Conservation (phyloP, 2,888 invertebrate genomes). For the Zootermopsis nevadensis region DNA sequence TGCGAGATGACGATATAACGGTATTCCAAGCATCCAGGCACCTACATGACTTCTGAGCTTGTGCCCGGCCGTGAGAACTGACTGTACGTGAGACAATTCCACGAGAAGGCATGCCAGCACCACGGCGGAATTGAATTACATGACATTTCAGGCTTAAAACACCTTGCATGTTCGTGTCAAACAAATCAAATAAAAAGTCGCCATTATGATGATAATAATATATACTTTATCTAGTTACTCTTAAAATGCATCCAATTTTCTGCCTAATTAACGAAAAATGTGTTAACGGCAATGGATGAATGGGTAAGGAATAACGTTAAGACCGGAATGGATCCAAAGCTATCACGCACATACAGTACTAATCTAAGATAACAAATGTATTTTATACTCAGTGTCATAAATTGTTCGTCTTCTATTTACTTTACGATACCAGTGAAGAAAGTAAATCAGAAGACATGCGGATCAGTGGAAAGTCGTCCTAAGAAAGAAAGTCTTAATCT, state of each 20-base stretch:
- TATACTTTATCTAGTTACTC: not conserved
- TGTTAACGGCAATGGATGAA: not conserved
- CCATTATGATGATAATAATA: not conserved
- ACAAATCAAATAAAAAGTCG: not conserved
- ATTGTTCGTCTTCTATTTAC: too few relatives aligned
- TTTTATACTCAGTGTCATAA: too few relatives aligned
- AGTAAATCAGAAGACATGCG: too few relatives aligned
- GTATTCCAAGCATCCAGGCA: not conserved
- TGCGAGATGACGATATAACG: not conserved
- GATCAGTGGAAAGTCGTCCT: too few relatives aligned
- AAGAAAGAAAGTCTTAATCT: too few relatives aligned
- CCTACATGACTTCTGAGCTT: not conserved
- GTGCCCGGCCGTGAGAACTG: slow-evolving; percentile 3
- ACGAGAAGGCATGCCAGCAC: not conserved
- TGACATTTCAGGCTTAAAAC: not conserved
- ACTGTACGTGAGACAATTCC: not conserved
- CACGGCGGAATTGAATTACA: not conserved
- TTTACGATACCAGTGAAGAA: not conserved
- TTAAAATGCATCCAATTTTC: not conserved
- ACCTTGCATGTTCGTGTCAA: slow-evolving; percentile 7
- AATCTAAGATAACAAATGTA: too few relatives aligned
- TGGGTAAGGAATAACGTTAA: not conserved
- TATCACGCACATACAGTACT: too few relatives aligned
- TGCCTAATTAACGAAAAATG: not conserved
- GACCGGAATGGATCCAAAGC: too few relatives aligned